phyloP scores from a whole-genome alignment of 2,888 invertebrate genomes.

The Plagodis dolabraria region DNA sequence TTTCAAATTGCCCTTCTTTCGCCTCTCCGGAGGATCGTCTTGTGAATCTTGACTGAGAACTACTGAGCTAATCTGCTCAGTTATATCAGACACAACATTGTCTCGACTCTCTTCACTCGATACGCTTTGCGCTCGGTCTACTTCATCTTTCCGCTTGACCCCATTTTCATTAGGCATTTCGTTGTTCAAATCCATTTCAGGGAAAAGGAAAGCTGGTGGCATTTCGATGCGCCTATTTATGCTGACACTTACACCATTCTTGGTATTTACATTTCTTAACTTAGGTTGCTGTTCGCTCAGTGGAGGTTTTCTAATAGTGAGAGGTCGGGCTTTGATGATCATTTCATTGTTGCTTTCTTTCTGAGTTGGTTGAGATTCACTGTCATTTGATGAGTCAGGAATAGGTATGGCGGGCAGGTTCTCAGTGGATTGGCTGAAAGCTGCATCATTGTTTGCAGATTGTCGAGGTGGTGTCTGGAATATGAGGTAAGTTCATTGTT shows the following conservation, averaged over 20 bases:
- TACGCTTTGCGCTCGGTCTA: constrained; percentile 73
- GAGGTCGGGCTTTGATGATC: constrained; percentile 91
- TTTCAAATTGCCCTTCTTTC: constrained; percentile 93
- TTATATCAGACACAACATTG: constrained; percentile 71
- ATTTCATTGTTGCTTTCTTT: constrained; percentile 77
- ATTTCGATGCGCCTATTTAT: constrained; percentile 91
- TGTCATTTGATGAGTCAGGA: constrained; percentile 63
- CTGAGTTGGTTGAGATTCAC: constrained; percentile 60
- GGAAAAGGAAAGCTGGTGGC: constrained; percentile 92
- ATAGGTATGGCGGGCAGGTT: constrained; percentile 67
- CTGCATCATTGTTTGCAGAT: constrained; percentile 71
- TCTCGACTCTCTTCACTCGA: constrained; percentile 74
- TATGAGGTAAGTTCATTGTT: background rate
- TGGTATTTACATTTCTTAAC: constrained; percentile 85
- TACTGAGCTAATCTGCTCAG: constrained; percentile 79
- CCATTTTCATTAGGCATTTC: constrained; percentile 72
- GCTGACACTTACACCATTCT: constrained; percentile 87
- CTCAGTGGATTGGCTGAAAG: constrained; percentile 62
- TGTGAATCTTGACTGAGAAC: constrained; percentile 84
- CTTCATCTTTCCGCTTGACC: constrained; percentile 73
- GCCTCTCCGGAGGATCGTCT: constrained; percentile 82
- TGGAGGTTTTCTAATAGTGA: constrained; percentile 93
- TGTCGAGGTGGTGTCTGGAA: constrained; percentile 83
- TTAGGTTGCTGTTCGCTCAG: constrained; percentile 92
- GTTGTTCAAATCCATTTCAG: constrained; percentile 88